Percentiles rank a stretch among this genome's conserved stretches.
These are phyloP conservation scores for Zosterops borbonicus DNA, from an alignment of 2,113 vertebrate genomes.

Conservation along the genomic window DNA sequence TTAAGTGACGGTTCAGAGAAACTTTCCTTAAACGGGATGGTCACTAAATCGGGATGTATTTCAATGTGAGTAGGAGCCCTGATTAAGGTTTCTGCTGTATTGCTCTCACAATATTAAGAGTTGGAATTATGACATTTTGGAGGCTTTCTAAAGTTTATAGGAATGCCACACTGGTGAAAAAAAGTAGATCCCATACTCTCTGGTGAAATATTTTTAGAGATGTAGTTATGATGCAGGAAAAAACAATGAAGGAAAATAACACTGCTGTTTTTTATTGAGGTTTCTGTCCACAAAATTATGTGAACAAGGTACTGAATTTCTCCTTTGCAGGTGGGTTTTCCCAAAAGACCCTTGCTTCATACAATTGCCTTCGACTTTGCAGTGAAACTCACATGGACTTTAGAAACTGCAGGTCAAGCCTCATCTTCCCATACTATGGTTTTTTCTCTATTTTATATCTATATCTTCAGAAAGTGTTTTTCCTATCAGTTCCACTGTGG, in stretches of 20 bases:
- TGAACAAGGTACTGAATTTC: neutral
- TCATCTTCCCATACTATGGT: neutral
- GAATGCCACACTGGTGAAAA: neutral
- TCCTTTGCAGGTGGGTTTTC: neutral
- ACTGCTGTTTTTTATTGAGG: neutral
- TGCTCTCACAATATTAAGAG: neutral
- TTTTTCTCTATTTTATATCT: neutral
- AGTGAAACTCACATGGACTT: neutral
- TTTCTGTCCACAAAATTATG: neutral
- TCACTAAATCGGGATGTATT: neutral
- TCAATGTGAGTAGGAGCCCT: neutral
- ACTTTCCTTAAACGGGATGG: slow-evolving; percentile 28
- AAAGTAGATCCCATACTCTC: neutral
- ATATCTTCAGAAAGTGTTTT: neutral
- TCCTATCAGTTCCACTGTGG: neutral
- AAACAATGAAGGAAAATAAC: neutral
- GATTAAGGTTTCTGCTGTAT: neutral
- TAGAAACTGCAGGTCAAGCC: neutral
- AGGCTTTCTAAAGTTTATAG: neutral
- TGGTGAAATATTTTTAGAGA: neutral
- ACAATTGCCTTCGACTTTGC: neutral
- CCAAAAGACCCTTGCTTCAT: neutral
- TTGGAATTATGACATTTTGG: neutral
- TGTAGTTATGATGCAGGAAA: neutral
- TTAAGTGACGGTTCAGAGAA: slow-evolving; percentile 45